Percentiles rank a stretch among this genome's conserved stretches.
phyloP scores from a whole-genome alignment of 2,113 vertebrate species.

The Xiphophorus couchianus region DNA sequence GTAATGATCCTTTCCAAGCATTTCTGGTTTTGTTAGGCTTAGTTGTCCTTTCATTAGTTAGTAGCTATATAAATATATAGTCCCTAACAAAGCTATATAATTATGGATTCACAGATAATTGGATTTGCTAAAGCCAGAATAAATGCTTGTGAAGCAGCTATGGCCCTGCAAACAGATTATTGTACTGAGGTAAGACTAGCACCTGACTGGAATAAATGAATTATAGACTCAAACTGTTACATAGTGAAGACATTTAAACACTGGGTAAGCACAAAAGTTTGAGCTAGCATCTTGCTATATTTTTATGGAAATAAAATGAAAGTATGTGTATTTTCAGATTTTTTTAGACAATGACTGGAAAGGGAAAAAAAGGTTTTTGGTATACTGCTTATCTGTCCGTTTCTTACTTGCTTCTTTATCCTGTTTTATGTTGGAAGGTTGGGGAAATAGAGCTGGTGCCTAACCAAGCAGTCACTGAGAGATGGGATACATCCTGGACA shows the following conservation, averaged over 20 bases:
- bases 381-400: not conserved
- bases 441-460: too few relatives aligned
- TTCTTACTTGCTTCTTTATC: too few relatives aligned
- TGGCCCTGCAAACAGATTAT: constrained; percentile 45
- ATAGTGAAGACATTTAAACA: constrained; percentile 44
- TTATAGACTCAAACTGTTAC: constrained; percentile 47
- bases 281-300: not conserved
- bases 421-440: too few relatives aligned
- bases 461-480: not conserved
- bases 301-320: not conserved
- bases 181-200: constrained; percentile 43
- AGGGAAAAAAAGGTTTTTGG: not conserved
- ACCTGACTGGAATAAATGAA: constrained; percentile 45
- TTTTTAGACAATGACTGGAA: not conserved
- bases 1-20: constrained; percentile 41
- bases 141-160: constrained; percentile 42
- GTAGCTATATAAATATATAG: constrained; percentile 30
- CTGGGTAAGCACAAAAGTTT: constrained; percentile 25
- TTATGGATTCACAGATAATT: constrained; percentile 60
- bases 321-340: not conserved
- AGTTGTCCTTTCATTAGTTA: constrained; percentile 52
- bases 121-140: constrained; percentile 53
- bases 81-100: constrained; percentile 41
- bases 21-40: constrained; percentile 51
- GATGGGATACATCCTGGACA: not conserved